Percentiles rank a stretch among this genome's conserved stretches.
These are phyloP conservation scores for Acleris cristana DNA, from an alignment of 2,888 invertebrate species.

Conservation along the genomic window DNA sequence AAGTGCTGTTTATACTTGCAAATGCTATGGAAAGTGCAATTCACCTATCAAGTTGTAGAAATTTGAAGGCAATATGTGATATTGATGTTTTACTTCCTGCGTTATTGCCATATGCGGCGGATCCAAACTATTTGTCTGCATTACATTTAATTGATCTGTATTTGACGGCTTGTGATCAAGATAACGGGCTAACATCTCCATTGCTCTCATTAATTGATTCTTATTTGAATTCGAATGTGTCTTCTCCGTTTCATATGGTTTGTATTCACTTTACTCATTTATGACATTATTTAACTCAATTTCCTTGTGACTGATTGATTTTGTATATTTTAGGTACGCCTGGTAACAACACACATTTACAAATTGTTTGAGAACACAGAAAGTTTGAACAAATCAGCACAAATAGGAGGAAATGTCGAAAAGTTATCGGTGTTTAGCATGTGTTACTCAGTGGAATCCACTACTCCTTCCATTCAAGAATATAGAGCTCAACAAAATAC, in stretches of 20 bases:
- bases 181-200: constrained; percentile 69
- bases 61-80: constrained; percentile 73
- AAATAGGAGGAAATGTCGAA: constrained; percentile 65
- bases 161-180: constrained; percentile 75
- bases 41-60: constrained; percentile 80
- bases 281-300: background rate
- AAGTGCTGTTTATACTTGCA: constrained; percentile 82
- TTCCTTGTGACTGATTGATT: too few species aligned
- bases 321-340: constrained; percentile 82
- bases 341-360: constrained; percentile 89
- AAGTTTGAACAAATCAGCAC: constrained; percentile 69
- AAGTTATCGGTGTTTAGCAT: constrained; percentile 85
- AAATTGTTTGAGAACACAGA: constrained; percentile 85
- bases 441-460: constrained; percentile 88
- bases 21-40: constrained; percentile 84
- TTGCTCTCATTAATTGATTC: constrained; percentile 77
- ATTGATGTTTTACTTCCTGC: constrained; percentile 69
- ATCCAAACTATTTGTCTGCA: constrained; percentile 74
- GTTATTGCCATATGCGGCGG: constrained; percentile 71
- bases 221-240: constrained; percentile 84
- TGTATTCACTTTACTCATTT: constrained; percentile 50
- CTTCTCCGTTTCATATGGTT: constrained; percentile 88
- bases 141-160: constrained; percentile 83
- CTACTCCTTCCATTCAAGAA: constrained; percentile 88
- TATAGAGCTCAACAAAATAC: constrained; percentile 91